These are phyloP conservation scores for Burhinus oedicnemus DNA, from an alignment of 2,113 vertebrate species.

Conservation along the genomic window DNA sequence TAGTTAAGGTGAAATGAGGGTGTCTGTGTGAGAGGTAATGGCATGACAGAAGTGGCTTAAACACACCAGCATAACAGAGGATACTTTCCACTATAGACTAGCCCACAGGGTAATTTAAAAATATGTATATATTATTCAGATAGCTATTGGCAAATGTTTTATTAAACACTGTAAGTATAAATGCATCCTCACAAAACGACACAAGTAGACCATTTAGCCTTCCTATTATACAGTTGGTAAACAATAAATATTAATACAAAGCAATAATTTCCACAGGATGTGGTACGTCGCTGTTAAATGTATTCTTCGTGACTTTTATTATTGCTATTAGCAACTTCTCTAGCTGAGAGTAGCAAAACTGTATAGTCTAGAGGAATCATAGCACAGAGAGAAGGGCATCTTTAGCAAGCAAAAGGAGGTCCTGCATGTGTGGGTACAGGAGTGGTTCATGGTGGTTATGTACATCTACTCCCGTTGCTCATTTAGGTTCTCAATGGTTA, in stretches of 20 bases:
- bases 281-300: not conserved
- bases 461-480: not conserved
- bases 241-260: constrained; percentile 42
- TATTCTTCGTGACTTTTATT: not conserved
- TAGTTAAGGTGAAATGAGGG: not conserved
- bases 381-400: not conserved
- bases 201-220: constrained; percentile 1
- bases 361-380: not conserved
- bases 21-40: not conserved
- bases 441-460: not conserved
- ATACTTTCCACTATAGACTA: not conserved
- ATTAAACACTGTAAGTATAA: not conserved
- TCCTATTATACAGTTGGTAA: constrained; percentile 29
- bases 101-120: not conserved
- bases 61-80: not conserved
- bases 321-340: not conserved
- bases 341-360: not conserved
- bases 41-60: not conserved
- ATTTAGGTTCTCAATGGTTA: not conserved
- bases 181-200: not conserved
- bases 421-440: no score
- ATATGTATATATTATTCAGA: not conserved
- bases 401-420: not conserved
- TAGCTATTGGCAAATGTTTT: not conserved
- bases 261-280: not conserved